Evolutionary conservation across 2,888 invertebrate genomes (phyloP).

Genomic region (Syrphus vitripennis): DNA sequence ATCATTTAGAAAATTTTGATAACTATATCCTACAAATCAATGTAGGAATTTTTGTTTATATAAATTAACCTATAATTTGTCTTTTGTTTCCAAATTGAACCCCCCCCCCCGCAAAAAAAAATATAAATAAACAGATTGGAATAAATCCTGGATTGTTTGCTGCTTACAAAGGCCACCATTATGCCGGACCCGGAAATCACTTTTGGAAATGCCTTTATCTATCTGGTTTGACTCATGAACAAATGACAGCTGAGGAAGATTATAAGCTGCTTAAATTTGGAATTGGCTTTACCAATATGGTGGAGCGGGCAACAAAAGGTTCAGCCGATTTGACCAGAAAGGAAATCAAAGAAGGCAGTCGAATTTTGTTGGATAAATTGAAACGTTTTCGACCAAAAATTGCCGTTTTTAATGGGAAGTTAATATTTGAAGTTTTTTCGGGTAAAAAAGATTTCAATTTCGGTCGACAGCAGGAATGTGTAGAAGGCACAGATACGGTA

Average conservation of each 20-base stretch:
- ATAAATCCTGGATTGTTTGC: slow-evolving; percentile 99
- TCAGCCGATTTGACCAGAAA: slow-evolving; percentile 96
- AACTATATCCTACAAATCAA: neutral
- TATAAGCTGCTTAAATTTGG: slow-evolving; percentile 95
- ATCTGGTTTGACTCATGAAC: slow-evolving; percentile 96
- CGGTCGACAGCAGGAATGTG: slow-evolving; percentile 95
- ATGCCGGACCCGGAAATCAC: slow-evolving; percentile 99
- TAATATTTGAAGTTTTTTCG: slow-evolving; percentile 98
- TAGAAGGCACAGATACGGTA: slow-evolving; percentile 97
- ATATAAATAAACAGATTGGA: slow-evolving; percentile 88
- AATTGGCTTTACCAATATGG: slow-evolving; percentile 99
- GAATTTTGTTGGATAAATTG: slow-evolving; percentile 93
- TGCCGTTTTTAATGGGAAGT: slow-evolving; percentile 98
- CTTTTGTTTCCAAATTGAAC: neutral
- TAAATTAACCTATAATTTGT: neutral
- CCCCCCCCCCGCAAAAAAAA: too few relatives aligned
- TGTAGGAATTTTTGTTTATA: too few relatives aligned
- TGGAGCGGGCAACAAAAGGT: slow-evolving; percentile 96
- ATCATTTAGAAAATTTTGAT: neutral
- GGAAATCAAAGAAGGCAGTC: slow-evolving; percentile 96
- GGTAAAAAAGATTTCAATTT: slow-evolving; percentile 98
- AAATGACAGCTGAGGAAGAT: slow-evolving; percentile 98
- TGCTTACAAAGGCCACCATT: slow-evolving; percentile 98
- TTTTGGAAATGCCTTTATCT: slow-evolving; percentile 99
- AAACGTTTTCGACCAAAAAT: slow-evolving; percentile 96